Conservation (phyloP, 2,797 vertebrate species). For the Limosa lapponica region DNA sequence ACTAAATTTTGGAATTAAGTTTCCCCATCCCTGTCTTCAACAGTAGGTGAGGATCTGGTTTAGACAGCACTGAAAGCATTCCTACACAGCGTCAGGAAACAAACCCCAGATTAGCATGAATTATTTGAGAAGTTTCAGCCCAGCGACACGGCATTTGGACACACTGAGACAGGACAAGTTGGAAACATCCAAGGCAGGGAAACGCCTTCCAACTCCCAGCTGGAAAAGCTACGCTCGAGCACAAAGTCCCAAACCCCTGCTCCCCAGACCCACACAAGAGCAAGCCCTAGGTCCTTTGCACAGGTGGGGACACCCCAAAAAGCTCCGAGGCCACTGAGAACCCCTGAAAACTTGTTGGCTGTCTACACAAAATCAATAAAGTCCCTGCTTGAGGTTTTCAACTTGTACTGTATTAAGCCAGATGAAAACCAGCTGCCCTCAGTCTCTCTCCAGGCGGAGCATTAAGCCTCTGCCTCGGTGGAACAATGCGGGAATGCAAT, state of each 20-base stretch:
- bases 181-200: neutral
- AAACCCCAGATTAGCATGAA: neutral
- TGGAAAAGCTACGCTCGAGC: neutral
- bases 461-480: neutral
- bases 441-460: neutral
- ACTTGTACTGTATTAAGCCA: neutral
- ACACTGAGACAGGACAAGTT: neutral
- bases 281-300: neutral
- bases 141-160: neutral
- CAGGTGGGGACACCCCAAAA: rapidly evolving
- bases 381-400: neutral
- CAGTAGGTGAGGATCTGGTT: neutral
- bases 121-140: neutral
- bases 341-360: neutral
- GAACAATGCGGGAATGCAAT: neutral
- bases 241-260: rapidly evolving
- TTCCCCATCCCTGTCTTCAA: neutral
- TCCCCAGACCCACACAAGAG: neutral
- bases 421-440: conserved; percentile 51
- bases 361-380: neutral
- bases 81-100: neutral
- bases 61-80: neutral
- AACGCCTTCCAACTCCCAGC: neutral
- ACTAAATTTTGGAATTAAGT: neutral
- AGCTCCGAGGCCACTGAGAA: neutral